Evolutionary conservation across 1,140 invertebrate species (phyloP).

Genomic region (Leptoteleia sp.): DNA sequence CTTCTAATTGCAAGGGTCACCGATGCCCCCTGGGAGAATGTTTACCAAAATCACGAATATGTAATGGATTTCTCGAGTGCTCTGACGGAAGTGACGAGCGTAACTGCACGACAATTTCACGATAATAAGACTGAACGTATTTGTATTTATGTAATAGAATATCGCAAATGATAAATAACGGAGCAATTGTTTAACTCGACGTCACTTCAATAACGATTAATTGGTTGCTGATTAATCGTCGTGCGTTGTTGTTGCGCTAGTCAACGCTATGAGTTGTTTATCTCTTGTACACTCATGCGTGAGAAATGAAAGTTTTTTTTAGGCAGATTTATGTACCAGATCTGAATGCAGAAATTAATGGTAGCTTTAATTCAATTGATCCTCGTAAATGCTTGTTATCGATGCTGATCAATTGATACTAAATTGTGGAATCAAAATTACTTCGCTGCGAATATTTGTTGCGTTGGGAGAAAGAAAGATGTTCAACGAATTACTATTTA

Average conservation of each 20-base stretch:
- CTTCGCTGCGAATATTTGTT: no score
- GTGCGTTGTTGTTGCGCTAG: conserved; percentile 62
- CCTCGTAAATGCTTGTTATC: no score
- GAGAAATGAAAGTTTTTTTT: neutral
- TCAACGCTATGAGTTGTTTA: conserved; percentile 56
- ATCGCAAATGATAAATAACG: conserved; percentile 37
- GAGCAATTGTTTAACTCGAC: conserved; percentile 41
- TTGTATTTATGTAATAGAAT: conserved; percentile 40
- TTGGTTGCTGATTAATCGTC: conserved; percentile 43
- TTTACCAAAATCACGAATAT: conserved; percentile 85
- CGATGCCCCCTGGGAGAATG: conserved; percentile 89
- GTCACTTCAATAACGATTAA: conserved; percentile 44
- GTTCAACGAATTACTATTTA: no score
- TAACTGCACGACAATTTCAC: conserved; percentile 70
- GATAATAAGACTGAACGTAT: conserved; percentile 58
- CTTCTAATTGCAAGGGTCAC: conserved; percentile 84
- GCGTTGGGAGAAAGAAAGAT: no score
- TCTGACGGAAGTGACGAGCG: conserved; percentile 87
- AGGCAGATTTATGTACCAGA: no score
- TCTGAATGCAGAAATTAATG: no score
- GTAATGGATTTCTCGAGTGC: conserved; percentile 89
- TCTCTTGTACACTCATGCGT: conserved; percentile 1
- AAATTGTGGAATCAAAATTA: no score
- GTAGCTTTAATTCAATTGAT: no score
- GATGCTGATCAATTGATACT: no score